phyloP scores from a whole-genome alignment of 2,113 vertebrate species.

The Rattus rattus region DNA sequence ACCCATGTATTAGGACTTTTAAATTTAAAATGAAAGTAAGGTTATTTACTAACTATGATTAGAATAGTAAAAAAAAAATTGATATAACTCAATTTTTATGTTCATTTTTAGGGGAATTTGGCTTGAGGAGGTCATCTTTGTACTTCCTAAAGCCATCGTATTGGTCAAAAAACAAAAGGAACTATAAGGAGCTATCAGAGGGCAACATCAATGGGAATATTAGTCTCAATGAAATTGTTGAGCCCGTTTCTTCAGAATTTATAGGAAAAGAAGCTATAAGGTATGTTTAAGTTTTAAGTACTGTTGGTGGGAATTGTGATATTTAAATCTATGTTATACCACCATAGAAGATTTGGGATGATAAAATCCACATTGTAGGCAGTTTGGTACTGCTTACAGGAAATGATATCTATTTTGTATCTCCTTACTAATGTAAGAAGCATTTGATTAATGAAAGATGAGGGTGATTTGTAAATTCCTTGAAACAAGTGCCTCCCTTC shows the following conservation, averaged over 20 bases:
- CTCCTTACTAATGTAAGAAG: background rate
- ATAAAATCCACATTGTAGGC: background rate
- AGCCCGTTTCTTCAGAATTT: constrained; percentile 93
- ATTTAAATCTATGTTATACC: background rate
- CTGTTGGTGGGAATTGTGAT: background rate
- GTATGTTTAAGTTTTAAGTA: constrained; percentile 83
- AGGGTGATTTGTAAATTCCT: constrained; percentile 27
- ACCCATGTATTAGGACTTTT: background rate
- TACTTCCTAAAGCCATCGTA: constrained; percentile 97
- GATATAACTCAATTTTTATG: constrained; percentile 22
- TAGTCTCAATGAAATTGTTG: constrained; percentile 88
- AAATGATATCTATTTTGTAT: constrained; percentile 41
- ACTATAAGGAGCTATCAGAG: constrained; percentile 94
- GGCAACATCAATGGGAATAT: constrained; percentile 88
- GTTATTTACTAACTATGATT: constrained; percentile 38
- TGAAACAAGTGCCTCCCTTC: background rate
- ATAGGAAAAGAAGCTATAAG: constrained; percentile 97
- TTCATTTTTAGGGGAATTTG: constrained; percentile 91
- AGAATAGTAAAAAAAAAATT: constrained; percentile 37
- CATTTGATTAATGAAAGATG: constrained; percentile 9
- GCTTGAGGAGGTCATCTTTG: constrained; percentile 89
- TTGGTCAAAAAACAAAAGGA: constrained; percentile 93
- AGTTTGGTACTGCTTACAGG: constrained; percentile 21
- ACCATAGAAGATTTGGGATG: background rate
- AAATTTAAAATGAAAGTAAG: background rate